These are phyloP conservation scores for Omphaloscelis lunosa DNA, from an alignment of 2,888 invertebrate genomes.

Conservation along the genomic window DNA sequence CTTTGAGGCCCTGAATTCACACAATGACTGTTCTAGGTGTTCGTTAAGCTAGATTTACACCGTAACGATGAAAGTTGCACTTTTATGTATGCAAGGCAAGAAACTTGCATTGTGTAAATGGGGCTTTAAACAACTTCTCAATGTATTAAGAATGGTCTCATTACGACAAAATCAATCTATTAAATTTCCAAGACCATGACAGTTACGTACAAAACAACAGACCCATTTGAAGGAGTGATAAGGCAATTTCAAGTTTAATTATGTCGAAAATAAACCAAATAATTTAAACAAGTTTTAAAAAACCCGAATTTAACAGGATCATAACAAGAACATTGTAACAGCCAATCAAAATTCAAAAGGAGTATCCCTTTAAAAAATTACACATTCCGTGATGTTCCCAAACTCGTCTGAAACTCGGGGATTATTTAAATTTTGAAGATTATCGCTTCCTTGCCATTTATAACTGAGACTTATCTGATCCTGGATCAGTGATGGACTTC, in stretches of 20 bases:
- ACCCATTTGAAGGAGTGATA: neutral
- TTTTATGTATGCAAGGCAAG: neutral
- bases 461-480: slow-evolving; percentile 65
- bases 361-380: slow-evolving; percentile 66
- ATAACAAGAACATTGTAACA: slow-evolving; percentile 25
- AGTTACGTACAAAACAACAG: neutral
- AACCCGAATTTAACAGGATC: slow-evolving; percentile 37
- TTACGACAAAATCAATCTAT: neutral
- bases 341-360: slow-evolving; percentile 65
- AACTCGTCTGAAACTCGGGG: slow-evolving; percentile 62
- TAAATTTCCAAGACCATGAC: neutral
- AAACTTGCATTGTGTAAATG: neutral
- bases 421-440: slow-evolving; percentile 69
- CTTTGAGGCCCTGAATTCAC: neutral
- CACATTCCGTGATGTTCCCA: slow-evolving; percentile 60
- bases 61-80: too few species aligned
- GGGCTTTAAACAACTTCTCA: neutral
- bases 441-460: slow-evolving; percentile 66
- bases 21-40: neutral
- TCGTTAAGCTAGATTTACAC: neutral
- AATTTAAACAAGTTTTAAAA: neutral
- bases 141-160: neutral
- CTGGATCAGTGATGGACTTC: slow-evolving; percentile 65
- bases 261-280: neutral
- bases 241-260: neutral